Conservation (phyloP, 1,140 invertebrate species). For the Harlomillsia oculata region DNA sequence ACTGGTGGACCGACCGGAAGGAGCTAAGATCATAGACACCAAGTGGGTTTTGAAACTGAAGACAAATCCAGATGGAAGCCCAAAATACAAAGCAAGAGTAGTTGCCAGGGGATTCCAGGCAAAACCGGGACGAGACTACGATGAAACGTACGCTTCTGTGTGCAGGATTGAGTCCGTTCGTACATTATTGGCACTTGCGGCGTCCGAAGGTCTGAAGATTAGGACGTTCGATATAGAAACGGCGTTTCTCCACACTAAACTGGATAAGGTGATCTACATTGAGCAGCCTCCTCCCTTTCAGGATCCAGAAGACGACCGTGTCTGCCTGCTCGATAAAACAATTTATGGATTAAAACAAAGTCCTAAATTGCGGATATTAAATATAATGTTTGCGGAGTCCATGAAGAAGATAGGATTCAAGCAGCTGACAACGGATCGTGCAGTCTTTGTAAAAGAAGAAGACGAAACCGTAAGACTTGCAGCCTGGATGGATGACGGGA, state of each 20-base stretch:
- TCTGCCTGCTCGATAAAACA: not conserved
- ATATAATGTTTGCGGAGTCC: not conserved
- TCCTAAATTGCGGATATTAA: not conserved
- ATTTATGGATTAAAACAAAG: slow-evolving; percentile 1
- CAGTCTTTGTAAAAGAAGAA: not conserved
- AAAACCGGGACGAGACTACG: slow-evolving; percentile 39
- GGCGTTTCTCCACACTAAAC: slow-evolving; percentile 40
- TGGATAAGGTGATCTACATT: slow-evolving; percentile 42
- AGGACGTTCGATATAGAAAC: slow-evolving; percentile 41
- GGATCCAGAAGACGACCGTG: not conserved
- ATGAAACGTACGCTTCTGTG: slow-evolving; percentile 40
- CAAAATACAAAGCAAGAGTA: slow-evolving; percentile 38
- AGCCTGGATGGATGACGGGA: slow-evolving; percentile 25
- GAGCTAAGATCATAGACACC: not conserved
- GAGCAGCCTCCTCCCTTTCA: slow-evolving; percentile 32
- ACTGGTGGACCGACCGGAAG: slow-evolving; percentile 35
- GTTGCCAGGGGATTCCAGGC: slow-evolving; percentile 41
- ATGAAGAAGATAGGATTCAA: not conserved
- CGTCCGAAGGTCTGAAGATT: slow-evolving; percentile 35
- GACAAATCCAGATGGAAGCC: slow-evolving; percentile 7
- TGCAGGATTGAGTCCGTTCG: slow-evolving; percentile 36
- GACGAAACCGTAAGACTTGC: not conserved
- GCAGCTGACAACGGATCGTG: not conserved
- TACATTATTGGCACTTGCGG: slow-evolving; percentile 36
- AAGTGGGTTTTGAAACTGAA: slow-evolving; percentile 10